These are phyloP conservation scores for Disparrhopalites patrizii DNA, from an alignment of 2,888 invertebrate genomes.

Conservation along the genomic window DNA sequence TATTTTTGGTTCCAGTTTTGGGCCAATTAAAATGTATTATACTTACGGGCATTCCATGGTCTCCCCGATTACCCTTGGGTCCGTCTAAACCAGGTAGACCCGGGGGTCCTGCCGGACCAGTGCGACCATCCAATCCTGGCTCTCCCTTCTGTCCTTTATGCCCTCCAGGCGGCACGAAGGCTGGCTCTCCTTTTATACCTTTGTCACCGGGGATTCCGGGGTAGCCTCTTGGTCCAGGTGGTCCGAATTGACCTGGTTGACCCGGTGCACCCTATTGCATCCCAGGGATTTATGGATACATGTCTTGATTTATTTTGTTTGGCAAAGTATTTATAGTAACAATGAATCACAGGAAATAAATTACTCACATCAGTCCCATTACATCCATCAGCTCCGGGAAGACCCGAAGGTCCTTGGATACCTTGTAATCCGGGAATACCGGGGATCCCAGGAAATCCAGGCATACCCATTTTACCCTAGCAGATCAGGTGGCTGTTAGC, in stretches of 20 bases:
- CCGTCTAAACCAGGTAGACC: constrained; percentile 62
- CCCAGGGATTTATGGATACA: too few relatives aligned
- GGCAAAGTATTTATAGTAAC: too few relatives aligned
- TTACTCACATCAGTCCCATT: constrained; percentile 46
- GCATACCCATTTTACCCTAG: constrained; percentile 60
- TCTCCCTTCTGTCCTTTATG: constrained; percentile 79
- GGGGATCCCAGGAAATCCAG: constrained; percentile 61
- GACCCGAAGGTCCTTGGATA: constrained; percentile 45
- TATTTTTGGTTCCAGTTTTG: neutral
- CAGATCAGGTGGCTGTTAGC: constrained; percentile 65
- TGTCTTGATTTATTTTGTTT: neutral
- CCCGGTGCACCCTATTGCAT: neutral
- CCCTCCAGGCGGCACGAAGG: constrained; percentile 63
- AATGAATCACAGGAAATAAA: neutral
- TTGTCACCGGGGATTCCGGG: constrained; percentile 49
- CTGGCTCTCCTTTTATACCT: constrained; percentile 59
- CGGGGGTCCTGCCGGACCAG: constrained; percentile 61
- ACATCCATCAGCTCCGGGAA: constrained; percentile 44
- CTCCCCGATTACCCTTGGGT: constrained; percentile 77
- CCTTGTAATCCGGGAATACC: constrained; percentile 55
- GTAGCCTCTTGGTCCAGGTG: constrained; percentile 65
- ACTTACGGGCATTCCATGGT: constrained; percentile 69
- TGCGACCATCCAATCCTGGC: constrained; percentile 67
- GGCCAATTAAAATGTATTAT: constrained; percentile 1
- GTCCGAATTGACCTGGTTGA: constrained; percentile 54